Conservation (phyloP, 1,140 invertebrate genomes). For the Amphibalanus amphitrite region DNA sequence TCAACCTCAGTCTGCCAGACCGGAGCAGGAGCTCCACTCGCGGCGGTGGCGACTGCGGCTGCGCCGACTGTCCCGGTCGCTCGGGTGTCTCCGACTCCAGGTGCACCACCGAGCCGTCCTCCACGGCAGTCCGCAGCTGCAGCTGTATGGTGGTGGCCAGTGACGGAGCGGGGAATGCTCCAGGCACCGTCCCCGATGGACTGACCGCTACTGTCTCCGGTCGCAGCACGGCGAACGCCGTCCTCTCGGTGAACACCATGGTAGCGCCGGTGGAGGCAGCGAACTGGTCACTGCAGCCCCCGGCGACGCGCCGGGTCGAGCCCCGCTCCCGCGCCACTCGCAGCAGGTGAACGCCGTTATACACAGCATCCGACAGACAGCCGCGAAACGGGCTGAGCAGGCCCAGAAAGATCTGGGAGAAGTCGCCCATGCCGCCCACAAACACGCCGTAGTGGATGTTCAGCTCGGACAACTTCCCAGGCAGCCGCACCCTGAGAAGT, state of each 20-base stretch:
- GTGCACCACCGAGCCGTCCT: too few species aligned
- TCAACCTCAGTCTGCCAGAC: too few species aligned
- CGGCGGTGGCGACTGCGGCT: too few species aligned
- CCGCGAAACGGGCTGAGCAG: slow-evolving; percentile 76
- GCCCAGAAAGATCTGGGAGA: slow-evolving; percentile 71
- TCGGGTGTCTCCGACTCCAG: too few species aligned
- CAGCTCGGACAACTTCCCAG: slow-evolving; percentile 53
- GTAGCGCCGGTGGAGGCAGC: slow-evolving; percentile 54
- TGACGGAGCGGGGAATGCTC: slow-evolving; percentile 21
- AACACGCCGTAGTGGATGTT: slow-evolving; percentile 87
- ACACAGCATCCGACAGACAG: slow-evolving; percentile 46
- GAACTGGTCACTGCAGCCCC: slow-evolving; percentile 85
- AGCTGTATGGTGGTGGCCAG: slow-evolving; percentile 11
- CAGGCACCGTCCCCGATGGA: too few species aligned
- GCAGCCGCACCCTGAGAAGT: too few species aligned
- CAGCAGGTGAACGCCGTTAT: slow-evolving; percentile 42
- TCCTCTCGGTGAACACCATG: slow-evolving; percentile 54
- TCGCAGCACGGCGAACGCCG: slow-evolving; percentile 31
- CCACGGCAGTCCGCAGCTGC: background rate
- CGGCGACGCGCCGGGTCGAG: slow-evolving; percentile 47
- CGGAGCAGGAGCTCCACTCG: too few species aligned
- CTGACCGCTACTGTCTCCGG: too few species aligned
- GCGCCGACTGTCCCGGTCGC: too few species aligned
- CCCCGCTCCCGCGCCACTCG: slow-evolving; percentile 41
- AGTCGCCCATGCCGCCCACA: slow-evolving; percentile 72